These are phyloP conservation scores for Pristionchus japonicus DNA, from an alignment of 2,888 invertebrate species.

Conservation along the genomic window DNA sequence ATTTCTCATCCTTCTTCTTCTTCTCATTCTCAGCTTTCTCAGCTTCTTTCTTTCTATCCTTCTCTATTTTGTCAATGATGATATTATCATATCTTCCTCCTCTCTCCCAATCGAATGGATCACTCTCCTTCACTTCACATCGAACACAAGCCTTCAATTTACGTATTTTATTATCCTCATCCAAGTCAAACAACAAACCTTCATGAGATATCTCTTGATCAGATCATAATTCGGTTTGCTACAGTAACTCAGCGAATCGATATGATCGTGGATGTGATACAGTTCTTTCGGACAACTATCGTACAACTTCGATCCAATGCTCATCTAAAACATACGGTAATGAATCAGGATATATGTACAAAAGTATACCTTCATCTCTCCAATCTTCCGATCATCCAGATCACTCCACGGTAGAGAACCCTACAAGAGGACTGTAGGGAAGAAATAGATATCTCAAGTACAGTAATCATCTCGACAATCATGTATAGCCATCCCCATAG, in stretches of 20 bases:
- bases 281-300: constrained; percentile 56
- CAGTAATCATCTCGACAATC: constrained; percentile 62
- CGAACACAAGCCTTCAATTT: not conserved
- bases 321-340: too few relatives aligned
- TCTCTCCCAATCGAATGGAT: constrained; percentile 44
- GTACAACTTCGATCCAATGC: constrained; percentile 52
- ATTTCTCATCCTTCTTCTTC: not conserved
- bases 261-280: constrained; percentile 55
- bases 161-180: not conserved
- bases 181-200: not conserved
- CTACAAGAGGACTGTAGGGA: constrained; percentile 51
- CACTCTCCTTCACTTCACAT: not conserved
- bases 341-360: too few relatives aligned
- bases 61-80: constrained; percentile 9
- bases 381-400: constrained; percentile 11
- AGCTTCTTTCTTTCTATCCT: constrained; percentile 3
- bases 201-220: not conserved
- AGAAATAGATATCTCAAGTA: not conserved
- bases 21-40: not conserved
- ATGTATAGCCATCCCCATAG: constrained; percentile 69
- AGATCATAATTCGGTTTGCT: constrained; percentile 42
- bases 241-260: constrained; percentile 40
- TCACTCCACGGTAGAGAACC: constrained; percentile 55
- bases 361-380: not conserved
- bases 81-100: constrained; percentile 40